Percentiles rank a stretch among this genome's conserved stretches.
Evolutionary conservation across 1,140 invertebrate species (phyloP).

Genomic region (Thalassaphorura encarpata): DNA sequence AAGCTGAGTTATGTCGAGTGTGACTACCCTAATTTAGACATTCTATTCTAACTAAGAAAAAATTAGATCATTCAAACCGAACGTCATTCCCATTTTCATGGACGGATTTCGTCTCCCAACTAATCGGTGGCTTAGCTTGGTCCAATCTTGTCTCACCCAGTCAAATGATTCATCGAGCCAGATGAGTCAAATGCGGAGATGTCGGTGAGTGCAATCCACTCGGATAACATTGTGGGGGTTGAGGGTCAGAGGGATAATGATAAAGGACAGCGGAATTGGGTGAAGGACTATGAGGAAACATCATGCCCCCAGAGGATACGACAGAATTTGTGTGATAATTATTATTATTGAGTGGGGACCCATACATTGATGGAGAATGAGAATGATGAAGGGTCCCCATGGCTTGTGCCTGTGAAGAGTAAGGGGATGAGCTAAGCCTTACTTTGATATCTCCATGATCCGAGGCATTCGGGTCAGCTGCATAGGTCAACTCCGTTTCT

Average conservation of each 20-base stretch:
- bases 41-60: too few relatives aligned
- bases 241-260: constrained; percentile 32
- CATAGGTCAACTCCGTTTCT: constrained; percentile 93
- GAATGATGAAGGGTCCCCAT: constrained; percentile 26
- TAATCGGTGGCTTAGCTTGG: too few relatives aligned
- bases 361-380: constrained; percentile 31
- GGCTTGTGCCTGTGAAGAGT: constrained; percentile 20
- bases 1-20: too few relatives aligned
- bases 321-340: constrained; percentile 25
- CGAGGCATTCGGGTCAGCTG: constrained; percentile 28
- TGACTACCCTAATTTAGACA: too few relatives aligned
- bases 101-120: too few relatives aligned
- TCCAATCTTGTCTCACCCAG: neutral
- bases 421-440: constrained; percentile 32
- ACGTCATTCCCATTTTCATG: too few relatives aligned
- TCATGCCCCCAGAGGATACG: constrained; percentile 26
- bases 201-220: constrained; percentile 31
- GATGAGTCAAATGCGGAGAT: constrained; percentile 28
- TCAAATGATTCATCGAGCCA: constrained; percentile 19
- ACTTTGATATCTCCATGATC: constrained; percentile 33
- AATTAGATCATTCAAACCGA: too few relatives aligned
- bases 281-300: constrained; percentile 31
- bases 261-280: constrained; percentile 31
- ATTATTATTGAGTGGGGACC: constrained; percentile 32
- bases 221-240: constrained; percentile 32